phyloP scores from a whole-genome alignment of 2,113 vertebrate species.

The Circaetus cinerascens region DNA sequence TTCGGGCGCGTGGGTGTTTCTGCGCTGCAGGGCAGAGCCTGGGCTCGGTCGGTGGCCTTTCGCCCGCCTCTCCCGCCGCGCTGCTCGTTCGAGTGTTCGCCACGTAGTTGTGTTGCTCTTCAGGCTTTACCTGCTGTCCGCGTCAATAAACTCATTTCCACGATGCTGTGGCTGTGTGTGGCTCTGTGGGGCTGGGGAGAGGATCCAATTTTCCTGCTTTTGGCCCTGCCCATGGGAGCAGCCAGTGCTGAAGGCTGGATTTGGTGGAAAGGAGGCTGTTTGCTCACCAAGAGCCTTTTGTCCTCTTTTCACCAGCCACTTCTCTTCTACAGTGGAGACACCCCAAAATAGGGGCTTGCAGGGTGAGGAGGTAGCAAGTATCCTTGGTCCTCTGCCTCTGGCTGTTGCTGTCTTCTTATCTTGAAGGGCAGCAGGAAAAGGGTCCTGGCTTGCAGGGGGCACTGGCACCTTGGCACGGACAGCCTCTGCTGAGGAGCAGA shows the following conservation, averaged over 20 bases:
- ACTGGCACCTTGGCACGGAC: accelerated
- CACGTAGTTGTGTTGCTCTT: neutral
- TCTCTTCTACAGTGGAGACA: neutral
- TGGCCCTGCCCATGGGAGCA: neutral
- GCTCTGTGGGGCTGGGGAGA: neutral
- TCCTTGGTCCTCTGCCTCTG: neutral
- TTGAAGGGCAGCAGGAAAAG: neutral
- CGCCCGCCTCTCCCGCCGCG: neutral
- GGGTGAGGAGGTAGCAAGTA: neutral
- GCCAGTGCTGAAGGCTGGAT: neutral
- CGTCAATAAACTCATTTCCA: constrained; percentile 68
- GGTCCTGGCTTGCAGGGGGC: neutral
- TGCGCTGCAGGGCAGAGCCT: neutral
- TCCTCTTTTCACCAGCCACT: neutral
- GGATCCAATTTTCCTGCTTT: accelerated
- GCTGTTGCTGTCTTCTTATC: neutral
- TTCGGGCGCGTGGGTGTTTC: neutral
- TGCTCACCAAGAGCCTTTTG: accelerated
- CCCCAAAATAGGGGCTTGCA: neutral
- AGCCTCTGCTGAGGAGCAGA: neutral
- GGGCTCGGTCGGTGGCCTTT: neutral
- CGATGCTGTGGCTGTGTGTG: neutral
- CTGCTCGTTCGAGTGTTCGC: neutral
- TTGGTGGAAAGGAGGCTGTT: neutral
- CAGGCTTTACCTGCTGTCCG: constrained; percentile 12